Conservation (phyloP, 2,797 vertebrate species). For the Phalloptychus januarius region DNA sequence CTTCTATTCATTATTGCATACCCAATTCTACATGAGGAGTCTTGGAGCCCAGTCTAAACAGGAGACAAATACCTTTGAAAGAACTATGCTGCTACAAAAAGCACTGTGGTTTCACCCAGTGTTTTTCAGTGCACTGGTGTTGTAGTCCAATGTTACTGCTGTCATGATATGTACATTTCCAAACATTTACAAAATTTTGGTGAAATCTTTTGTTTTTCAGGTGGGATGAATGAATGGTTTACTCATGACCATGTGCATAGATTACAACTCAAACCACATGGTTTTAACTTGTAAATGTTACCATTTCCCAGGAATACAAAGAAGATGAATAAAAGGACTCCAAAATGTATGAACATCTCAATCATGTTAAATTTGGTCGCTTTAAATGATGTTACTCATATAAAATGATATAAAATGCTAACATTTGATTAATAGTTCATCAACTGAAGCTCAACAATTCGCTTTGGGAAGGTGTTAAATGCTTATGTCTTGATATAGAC, state of each 20-base stretch:
- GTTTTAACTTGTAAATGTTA: background rate
- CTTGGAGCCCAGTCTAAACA: background rate
- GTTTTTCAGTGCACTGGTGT: background rate
- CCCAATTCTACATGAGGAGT: background rate
- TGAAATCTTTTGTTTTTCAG: background rate
- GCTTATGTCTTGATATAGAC: background rate
- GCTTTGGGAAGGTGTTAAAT: background rate
- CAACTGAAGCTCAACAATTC: background rate
- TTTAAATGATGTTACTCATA: background rate
- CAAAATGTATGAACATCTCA: background rate
- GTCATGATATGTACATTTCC: background rate
- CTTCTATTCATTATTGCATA: background rate
- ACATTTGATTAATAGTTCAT: background rate
- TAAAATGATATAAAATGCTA: background rate
- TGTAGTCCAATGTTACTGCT: background rate
- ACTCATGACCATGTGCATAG: background rate
- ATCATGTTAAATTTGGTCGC: background rate
- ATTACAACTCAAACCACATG: background rate
- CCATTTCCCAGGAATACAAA: background rate
- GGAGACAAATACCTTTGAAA: no score
- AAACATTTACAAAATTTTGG: background rate
- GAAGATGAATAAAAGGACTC: background rate
- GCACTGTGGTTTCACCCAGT: background rate
- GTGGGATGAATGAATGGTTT: background rate
- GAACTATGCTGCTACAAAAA: background rate